Evolutionary conservation across 1,140 invertebrate genomes (phyloP), one percentile per base, ranked within the genome.

Genomic region (Halesus radiatus): DNA sequence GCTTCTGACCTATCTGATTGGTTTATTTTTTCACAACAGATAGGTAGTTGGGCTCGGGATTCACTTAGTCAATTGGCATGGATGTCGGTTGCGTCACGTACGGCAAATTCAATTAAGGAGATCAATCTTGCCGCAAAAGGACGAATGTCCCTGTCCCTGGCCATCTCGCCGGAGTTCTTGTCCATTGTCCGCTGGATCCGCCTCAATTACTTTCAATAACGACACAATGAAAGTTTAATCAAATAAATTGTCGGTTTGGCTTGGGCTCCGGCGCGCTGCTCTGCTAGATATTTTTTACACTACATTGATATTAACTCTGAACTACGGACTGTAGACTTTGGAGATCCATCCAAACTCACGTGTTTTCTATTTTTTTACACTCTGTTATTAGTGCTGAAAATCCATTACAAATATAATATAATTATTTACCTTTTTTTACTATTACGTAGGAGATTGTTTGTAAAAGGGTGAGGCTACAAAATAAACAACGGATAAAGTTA

Each of bases 141-240:
- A 70, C n/a, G 29, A 70, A 37, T 52, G 29, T 23, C 8, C 64
- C 64, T 16, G 32, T 32, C 64, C n/a, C 32, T 23, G 66, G 22
- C 62, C 62, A 29, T 60, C 56, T 60, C 56, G 16, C 37, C 37
- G 20, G 54, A 18, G n/a, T 56, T 10, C 62, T 13, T 32, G 62
- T 50, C 70, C 70, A 74, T 56, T 74, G 70, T 74, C 70, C 70
- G 58, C 37, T 66, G 60, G n/a, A 37, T 45, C 78, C 64, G 58
- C 78, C 74, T 78, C 81, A 83, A 83, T 83, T 83, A 79, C 79
- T 76, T 73, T 79, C 81, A 83, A 83, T 83, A 80, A 83, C 66
- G 68, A 62, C 72, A 78, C 81, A 83, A 83, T 83, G 80, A 83
- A 83, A 83, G 56, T 80, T 80, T 83, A 83, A 83, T 83, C 81